A percentile compares a stretch with the other conserved stretches of the same genome.
phyloP scores from a whole-genome alignment of 2,797 vertebrate genomes.

The Melanotaenia parkinsoni region DNA sequence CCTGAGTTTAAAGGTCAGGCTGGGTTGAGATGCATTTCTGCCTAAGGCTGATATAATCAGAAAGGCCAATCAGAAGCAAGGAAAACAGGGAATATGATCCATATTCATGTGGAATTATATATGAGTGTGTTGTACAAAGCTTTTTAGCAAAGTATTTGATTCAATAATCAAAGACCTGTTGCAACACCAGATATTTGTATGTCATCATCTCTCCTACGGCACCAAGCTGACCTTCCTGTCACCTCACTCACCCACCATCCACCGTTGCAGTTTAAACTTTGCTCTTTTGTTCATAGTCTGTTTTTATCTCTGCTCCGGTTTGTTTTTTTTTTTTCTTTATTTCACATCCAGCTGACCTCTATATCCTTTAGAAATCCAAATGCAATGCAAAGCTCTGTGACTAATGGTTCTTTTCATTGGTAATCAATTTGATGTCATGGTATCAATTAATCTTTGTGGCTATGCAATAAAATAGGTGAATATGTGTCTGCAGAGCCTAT shows the following conservation, averaged over 20 bases:
- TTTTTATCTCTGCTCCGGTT: conserved; percentile 5
- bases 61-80: conserved; percentile 2
- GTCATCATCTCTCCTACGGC: conserved; percentile 8
- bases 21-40: conserved; percentile 4
- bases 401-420: conserved; percentile 6
- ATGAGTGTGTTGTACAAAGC: conserved; percentile 12
- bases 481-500: neutral
- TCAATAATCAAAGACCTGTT: conserved; percentile 44
- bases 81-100: conserved; percentile 11
- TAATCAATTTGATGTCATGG: neutral
- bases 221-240: conserved; percentile 1
- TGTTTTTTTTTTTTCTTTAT: conserved; percentile 1
- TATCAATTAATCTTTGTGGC: neutral
- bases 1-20: conserved; percentile 23
- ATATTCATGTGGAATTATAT: conserved; percentile 21
- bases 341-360: conserved; percentile 12
- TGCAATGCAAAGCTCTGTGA: neutral
- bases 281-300: conserved; percentile 14
- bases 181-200: conserved; percentile 21
- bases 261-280: conserved; percentile 21
- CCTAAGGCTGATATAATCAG: conserved; percentile 22
- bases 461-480: neutral
- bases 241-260: conserved; percentile 22
- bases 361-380: neutral
- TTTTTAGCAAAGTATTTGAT: conserved; percentile 30